Evolutionary conservation across 2,113 vertebrate genomes (phyloP).

Genomic region (Melanotaenia duboulayi): DNA sequence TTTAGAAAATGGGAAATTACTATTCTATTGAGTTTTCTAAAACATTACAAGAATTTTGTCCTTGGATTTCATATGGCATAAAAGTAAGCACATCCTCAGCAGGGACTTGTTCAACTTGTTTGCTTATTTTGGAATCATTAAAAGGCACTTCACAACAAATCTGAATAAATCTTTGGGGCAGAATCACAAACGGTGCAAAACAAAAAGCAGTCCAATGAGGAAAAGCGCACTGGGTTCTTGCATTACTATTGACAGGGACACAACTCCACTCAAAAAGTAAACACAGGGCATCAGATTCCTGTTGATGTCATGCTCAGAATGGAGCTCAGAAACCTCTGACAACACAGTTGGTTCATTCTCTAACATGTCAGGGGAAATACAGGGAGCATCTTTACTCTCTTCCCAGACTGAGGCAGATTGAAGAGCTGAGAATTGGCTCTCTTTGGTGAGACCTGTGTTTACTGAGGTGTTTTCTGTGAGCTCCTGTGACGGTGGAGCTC

Average conservation of each 20-base stretch:
- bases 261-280: conserved; percentile 61
- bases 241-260: conserved; percentile 68
- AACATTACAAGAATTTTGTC: conserved; percentile 15
- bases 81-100: conserved; percentile 20
- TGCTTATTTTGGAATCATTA: conserved; percentile 61
- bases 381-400: conserved; percentile 32
- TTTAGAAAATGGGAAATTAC: background rate
- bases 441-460: conserved; percentile 28
- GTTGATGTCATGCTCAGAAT: conserved; percentile 31
- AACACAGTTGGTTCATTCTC: conserved; percentile 23
- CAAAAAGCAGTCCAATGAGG: conserved; percentile 65
- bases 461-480: conserved; percentile 26
- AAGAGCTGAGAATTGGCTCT: conserved; percentile 3
- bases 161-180: background rate
- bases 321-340: conserved; percentile 24
- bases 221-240: conserved; percentile 70
- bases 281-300: conserved; percentile 60
- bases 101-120: conserved; percentile 14
- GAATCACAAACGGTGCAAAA: conserved; percentile 65
- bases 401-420: conserved; percentile 15
- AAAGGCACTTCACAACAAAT: conserved; percentile 65
- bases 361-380: conserved; percentile 39
- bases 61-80: conserved; percentile 13
- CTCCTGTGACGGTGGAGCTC: conserved; percentile 28
- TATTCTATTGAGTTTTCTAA: conserved; percentile 6